These are phyloP conservation scores for Aporophyla lueneburgensis DNA, from an alignment of 2,888 invertebrate species.

Conservation along the genomic window DNA sequence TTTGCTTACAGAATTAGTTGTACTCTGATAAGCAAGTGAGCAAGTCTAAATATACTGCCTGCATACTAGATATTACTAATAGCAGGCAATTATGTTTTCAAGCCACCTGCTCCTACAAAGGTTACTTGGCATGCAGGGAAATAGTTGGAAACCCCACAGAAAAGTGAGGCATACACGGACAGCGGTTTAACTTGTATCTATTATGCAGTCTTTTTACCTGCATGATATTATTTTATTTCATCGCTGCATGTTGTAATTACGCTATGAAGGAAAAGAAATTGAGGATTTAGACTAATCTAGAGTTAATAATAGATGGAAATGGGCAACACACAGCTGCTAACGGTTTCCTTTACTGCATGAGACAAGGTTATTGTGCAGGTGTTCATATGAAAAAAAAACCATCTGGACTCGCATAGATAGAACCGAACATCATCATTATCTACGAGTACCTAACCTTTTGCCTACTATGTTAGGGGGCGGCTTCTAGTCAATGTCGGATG, in stretches of 20 bases:
- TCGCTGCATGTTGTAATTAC: not conserved
- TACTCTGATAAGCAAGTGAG: not conserved
- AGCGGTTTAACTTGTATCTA: not conserved
- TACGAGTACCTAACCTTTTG: too few relatives aligned
- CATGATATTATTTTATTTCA: not conserved
- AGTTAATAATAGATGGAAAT: not conserved
- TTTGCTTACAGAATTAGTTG: slow-evolving; percentile 28
- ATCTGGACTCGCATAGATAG: too few relatives aligned
- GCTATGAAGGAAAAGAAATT: too few relatives aligned
- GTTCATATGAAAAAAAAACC: not conserved
- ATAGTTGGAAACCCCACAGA: not conserved
- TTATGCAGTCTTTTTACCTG: not conserved
- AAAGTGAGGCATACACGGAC: not conserved
- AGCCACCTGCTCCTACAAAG: not conserved
- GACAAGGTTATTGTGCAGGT: not conserved
- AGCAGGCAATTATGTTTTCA: slow-evolving; percentile 2
- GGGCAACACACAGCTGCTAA: not conserved
- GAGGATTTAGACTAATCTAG: too few relatives aligned
- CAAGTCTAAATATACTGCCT: not conserved
- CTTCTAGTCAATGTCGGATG: too few relatives aligned
- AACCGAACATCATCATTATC: too few relatives aligned
- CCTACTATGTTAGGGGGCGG: too few relatives aligned
- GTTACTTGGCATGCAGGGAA: not conserved
- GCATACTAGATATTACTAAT: not conserved
- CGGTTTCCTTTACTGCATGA: not conserved